These are phyloP conservation scores for Capreolus pygargus DNA, from an alignment of 2,113 vertebrate species.

Conservation along the genomic window DNA sequence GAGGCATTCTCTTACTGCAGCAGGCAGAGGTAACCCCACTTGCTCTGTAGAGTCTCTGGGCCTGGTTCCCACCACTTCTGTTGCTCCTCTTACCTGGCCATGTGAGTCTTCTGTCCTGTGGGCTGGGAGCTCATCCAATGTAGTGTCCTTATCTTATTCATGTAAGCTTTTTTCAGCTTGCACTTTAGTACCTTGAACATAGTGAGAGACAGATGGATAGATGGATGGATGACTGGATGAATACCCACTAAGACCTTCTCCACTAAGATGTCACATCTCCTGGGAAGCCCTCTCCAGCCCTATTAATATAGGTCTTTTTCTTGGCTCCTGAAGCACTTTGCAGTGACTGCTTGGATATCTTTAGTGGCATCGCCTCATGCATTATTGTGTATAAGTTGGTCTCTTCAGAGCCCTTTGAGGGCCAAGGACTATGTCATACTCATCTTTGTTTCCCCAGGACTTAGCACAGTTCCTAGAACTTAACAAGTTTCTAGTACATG, in stretches of 20 bases:
- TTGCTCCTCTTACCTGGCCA: not conserved
- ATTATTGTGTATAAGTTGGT: not conserved
- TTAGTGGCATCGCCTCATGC: not conserved
- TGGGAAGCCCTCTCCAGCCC: not conserved
- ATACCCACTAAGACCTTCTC: not conserved
- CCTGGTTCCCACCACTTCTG: not conserved
- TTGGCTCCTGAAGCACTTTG: not conserved
- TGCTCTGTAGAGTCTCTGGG: not conserved
- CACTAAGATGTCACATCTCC: not conserved
- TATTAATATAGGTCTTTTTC: not conserved
- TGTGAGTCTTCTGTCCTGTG: not conserved
- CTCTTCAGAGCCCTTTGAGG: not conserved
- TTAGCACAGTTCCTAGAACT: slow-evolving; percentile 4
- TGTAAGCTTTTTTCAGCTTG: not conserved
- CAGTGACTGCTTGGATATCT: not conserved
- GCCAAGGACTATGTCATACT: not conserved
- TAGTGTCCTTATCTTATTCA: not conserved
- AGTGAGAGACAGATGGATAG: not conserved
- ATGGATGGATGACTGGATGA: not conserved
- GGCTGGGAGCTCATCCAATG: not conserved
- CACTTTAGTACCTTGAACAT: not conserved
- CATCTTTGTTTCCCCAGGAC: not conserved
- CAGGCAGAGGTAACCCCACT: not conserved
- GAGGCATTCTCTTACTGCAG: not conserved
- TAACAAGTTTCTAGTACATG: not conserved